Percentiles rank a stretch among this genome's conserved stretches.
Conservation (phyloP, 2,797 vertebrate species). For the Saxicola maurus region DNA sequence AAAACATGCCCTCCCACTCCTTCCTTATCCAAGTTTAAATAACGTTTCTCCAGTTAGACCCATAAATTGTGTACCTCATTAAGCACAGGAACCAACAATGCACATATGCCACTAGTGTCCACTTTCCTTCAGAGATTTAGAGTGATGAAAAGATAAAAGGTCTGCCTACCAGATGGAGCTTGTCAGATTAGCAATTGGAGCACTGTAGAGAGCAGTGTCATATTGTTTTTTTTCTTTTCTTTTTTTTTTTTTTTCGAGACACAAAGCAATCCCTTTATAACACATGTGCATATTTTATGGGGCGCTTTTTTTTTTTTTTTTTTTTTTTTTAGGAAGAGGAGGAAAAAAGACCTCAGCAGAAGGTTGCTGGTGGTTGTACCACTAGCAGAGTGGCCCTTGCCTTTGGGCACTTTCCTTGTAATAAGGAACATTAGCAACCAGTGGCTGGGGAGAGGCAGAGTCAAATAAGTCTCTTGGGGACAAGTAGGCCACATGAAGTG, state of each 20-base stretch:
- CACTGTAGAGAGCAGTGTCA: conserved; percentile 66
- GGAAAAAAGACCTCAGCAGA: conserved; percentile 64
- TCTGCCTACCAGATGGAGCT: conserved; percentile 79
- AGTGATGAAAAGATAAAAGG: conserved; percentile 71
- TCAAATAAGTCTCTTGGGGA: conserved; percentile 74
- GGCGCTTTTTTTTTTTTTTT: not conserved
- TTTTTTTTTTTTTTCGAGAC: not conserved
- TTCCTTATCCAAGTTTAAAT: conserved; percentile 2
- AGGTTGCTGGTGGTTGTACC: conserved; percentile 65
- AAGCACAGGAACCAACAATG: conserved; percentile 46
- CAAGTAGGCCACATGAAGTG: conserved; percentile 75
- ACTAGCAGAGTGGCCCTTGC: conserved; percentile 53
- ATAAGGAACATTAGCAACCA: conserved; percentile 86
- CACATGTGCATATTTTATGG: conserved; percentile 75
- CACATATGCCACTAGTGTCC: conserved; percentile 72
- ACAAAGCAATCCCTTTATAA: conserved; percentile 73
- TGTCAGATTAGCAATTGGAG: conserved; percentile 75
- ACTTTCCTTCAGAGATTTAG: conserved; percentile 70
- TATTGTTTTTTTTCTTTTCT: not conserved
- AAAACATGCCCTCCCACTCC: not conserved
- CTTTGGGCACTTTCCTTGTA: conserved; percentile 71
- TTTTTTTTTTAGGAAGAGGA: not conserved
- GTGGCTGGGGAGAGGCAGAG: conserved; percentile 80
- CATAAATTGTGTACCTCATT: conserved; percentile 62
- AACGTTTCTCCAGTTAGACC: conserved; percentile 2